phyloP scores from a whole-genome alignment of 2,888 invertebrate genomes.

The Poecilus cupreus region DNA sequence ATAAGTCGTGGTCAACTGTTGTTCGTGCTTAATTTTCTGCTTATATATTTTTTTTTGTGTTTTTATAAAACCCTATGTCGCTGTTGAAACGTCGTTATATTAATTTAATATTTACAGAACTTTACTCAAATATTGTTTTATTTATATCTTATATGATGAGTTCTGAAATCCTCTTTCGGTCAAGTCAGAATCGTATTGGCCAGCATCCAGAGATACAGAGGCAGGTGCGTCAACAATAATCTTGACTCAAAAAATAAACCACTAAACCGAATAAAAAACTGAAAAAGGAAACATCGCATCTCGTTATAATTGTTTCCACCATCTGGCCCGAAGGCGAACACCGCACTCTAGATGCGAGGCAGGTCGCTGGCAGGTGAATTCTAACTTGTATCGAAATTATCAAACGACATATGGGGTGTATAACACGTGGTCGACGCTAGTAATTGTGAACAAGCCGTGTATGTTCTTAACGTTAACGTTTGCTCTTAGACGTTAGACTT shows the following conservation, averaged over 20 bases:
- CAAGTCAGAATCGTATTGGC: too few relatives aligned
- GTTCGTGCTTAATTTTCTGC: too few relatives aligned
- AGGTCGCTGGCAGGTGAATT: constrained; percentile 49
- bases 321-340: constrained; percentile 22
- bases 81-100: too few relatives aligned
- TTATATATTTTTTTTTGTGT: too few relatives aligned
- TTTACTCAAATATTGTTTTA: too few relatives aligned
- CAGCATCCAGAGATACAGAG: constrained; percentile 18
- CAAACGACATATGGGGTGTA: constrained; percentile 57
- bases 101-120: too few relatives aligned
- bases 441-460: constrained; percentile 17
- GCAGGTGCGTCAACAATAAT: constrained; percentile 32
- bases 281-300: too few relatives aligned
- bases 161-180: background rate
- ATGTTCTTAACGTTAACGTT: constrained; percentile 28
- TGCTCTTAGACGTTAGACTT: background rate
- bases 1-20: too few relatives aligned
- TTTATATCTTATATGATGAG: background rate
- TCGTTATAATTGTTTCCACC: constrained; percentile 39
- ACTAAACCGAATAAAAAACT: too few relatives aligned
- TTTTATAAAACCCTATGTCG: too few relatives aligned
- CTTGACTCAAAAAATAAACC: background rate
- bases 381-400: constrained; percentile 52
- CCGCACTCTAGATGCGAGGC: too few relatives aligned
- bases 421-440: constrained; percentile 43